These are phyloP conservation scores for Gouania willdenowi DNA, from an alignment of 2,797 vertebrate species.

Conservation along the genomic window DNA sequence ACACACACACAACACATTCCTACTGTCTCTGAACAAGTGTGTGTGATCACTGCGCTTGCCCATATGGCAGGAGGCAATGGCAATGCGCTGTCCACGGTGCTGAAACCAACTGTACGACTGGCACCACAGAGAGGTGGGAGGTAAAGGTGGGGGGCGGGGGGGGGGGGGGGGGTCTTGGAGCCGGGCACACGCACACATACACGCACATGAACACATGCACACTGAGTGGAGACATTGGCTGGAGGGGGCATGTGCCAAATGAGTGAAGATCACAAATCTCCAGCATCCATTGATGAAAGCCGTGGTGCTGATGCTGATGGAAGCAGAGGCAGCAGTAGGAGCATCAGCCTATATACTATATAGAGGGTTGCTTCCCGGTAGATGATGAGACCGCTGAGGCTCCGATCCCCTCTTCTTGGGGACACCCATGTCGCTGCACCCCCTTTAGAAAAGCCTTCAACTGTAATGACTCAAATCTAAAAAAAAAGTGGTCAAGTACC, in stretches of 20 bases:
- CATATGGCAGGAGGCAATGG: constrained; percentile 41
- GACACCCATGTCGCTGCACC: constrained; percentile 28
- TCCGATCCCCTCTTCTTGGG: constrained; percentile 36
- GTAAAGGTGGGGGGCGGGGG: not conserved
- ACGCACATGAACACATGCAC: not conserved
- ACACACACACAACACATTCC: constrained; percentile 47
- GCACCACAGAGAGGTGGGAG: constrained; percentile 5
- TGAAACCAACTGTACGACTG: constrained; percentile 46
- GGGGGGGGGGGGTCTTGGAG: constrained; percentile 24
- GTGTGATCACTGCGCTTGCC: constrained; percentile 33
- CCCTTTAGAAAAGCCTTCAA: constrained; percentile 6
- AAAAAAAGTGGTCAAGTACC: too few species aligned
- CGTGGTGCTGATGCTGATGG: constrained; percentile 14
- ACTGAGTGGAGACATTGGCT: constrained; percentile 7
- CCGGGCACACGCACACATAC: not conserved
- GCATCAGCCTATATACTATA: constrained; percentile 37
- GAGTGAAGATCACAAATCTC: constrained; percentile 39
- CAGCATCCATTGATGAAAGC: constrained; percentile 53
- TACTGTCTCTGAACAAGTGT: constrained; percentile 19
- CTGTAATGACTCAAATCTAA: constrained; percentile 10
- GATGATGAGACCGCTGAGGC: constrained; percentile 42
- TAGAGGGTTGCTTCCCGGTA: constrained; percentile 35
- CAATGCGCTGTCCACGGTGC: constrained; percentile 65
- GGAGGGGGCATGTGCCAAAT: constrained; percentile 38
- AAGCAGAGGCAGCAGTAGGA: constrained; percentile 17